Base-by-base conservation (phyloP, 2,888 invertebrate genomes). In the Pardosa pseudoannulata region DNA sequence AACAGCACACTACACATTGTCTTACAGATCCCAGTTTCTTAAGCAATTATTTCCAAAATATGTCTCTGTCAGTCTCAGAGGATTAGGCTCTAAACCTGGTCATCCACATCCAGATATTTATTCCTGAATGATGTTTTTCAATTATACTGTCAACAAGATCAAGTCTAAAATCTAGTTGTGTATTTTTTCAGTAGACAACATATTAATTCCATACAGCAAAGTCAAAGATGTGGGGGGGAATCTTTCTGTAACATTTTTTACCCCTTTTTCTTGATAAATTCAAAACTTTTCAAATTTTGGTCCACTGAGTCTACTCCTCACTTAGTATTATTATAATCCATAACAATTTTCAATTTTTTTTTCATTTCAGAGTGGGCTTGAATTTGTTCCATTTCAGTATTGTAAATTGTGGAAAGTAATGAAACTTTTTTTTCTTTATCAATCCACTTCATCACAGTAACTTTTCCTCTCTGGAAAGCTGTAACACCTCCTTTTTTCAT, bases 311-410 rank as follows among this genome's bases (percentile, higher is more conserved):
- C 68, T 28, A 50, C 19, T 19, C 23, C 31, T 56, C 19, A 29
- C 72, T 1, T 78, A n/a, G 32, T 68, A 19, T 67, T 39, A 46
- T 78, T 50, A 19, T 68, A 50, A 0, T n/a, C 19, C 46, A 16
- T 39, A 9, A 31, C 31, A 19, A 29, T 50, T 3, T 50, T 71
- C 31, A 9, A 19, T 72, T 50, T 62, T 19, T 29, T 1, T 56
- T 13, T 27, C 13, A 7, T 0, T 73, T 29, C 16, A 56, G 68
- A 68, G 32, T n/a, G 36, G 32, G 32, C 32, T 68, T 68, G 68
- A 68, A 68, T 68, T 68, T 68, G 68, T 68, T 68, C 68, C 68
- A 50, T 72, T 72, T 74, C 56, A 32, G 74, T 27, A 62, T 62
- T 56, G 64, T 74, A n/a, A 28, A 64, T 62, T 23, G 56, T 73